Conservation (phyloP, 2,888 invertebrate genomes). For the Altica lythri region DNA sequence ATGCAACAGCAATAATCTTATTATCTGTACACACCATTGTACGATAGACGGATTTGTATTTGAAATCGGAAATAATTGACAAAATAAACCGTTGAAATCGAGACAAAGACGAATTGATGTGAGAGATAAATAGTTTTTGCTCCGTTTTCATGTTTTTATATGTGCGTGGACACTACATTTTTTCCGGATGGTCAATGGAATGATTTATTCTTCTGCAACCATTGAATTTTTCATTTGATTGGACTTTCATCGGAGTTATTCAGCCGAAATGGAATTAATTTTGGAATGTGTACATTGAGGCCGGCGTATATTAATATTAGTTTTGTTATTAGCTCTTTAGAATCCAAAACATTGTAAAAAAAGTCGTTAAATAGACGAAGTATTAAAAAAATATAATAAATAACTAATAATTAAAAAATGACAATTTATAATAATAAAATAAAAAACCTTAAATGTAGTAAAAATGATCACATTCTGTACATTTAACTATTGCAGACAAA, state of each 20-base stretch:
- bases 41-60: conserved; percentile 5
- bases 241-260: conserved; percentile 8
- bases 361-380: too few species aligned
- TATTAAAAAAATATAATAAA: too few species aligned
- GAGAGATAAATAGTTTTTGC: conserved; percentile 25
- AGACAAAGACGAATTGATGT: conserved; percentile 21
- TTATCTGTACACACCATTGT: neutral
- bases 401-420: too few species aligned
- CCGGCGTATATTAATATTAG: conserved; percentile 9
- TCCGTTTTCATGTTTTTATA: conserved; percentile 20
- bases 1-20: too few species aligned
- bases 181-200: conserved; percentile 43
- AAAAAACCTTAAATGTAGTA: too few species aligned
- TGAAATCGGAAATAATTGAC: conserved; percentile 14
- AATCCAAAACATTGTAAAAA: too few species aligned
- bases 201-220: conserved; percentile 39
- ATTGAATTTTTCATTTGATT: conserved; percentile 17
- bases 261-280: neutral
- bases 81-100: conserved; percentile 13
- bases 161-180: conserved; percentile 36
- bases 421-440: too few species aligned
- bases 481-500: too few species aligned
- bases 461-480: too few species aligned
- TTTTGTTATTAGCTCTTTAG: too few species aligned
- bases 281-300: neutral